These are phyloP conservation scores for Crocuta crocuta DNA, from an alignment of 2,113 vertebrate genomes.

Conservation along the genomic window DNA sequence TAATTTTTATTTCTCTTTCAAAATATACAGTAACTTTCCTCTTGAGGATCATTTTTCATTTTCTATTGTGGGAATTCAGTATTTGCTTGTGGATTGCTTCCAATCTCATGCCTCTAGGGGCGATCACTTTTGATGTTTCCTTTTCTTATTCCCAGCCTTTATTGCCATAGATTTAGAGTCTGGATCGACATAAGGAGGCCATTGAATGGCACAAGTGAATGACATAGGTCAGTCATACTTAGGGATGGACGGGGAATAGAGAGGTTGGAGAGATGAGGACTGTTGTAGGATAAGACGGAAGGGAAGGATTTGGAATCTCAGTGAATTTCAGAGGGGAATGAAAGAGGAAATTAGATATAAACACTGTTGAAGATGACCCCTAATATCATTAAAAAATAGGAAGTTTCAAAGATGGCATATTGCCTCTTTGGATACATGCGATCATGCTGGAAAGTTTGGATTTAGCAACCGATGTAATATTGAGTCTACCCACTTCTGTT, in stretches of 20 bases:
- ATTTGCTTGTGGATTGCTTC: not conserved
- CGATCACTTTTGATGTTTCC: not conserved
- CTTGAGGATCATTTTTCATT: not conserved
- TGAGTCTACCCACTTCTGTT: not conserved
- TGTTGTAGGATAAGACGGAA: not conserved
- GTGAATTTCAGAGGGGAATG: not conserved
- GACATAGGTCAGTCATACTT: not conserved
- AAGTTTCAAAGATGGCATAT: not conserved
- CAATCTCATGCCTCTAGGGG: not conserved
- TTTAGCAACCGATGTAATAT: not conserved
- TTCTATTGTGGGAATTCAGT: not conserved
- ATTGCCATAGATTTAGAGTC: not conserved
- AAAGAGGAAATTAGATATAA: not conserved
- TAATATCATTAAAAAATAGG: not conserved
- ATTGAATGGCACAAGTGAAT: not conserved
- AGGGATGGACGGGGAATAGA: not conserved
- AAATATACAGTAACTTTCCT: not conserved
- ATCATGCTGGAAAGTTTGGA: not conserved
- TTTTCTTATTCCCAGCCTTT: not conserved
- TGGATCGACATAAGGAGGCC: not conserved
- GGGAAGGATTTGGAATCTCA: not conserved
- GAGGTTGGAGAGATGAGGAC: not conserved
- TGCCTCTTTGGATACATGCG: not conserved
- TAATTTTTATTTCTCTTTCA: constrained; percentile 2
- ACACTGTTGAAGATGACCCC: not conserved